Base-by-base conservation (phyloP, 2,888 invertebrate species). In the Drosophila flavopinicola region DNA sequence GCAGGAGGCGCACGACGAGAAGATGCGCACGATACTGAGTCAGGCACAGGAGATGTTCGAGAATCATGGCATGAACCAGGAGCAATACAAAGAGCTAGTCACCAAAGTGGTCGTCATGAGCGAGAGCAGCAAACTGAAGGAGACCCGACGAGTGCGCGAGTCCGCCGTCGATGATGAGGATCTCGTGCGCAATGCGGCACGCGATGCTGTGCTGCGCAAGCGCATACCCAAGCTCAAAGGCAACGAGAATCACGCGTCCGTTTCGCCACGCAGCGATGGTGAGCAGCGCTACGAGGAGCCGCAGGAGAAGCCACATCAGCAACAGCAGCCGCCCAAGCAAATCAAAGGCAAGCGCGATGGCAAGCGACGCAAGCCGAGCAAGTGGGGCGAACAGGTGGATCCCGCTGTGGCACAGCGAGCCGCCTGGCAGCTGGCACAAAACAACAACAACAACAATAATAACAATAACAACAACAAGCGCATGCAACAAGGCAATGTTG, bases 31-130 rank as follows among this genome's bases (percentile, higher is more conserved):
- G 38, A 96, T 96, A 60, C 94, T 96, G 88, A 93, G 94, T 7
- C 96, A 96, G 85, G 97, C 97, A 0, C 96, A 96, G 61, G 95
- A 95, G 78, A 94, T 95, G 78, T 93, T 95, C 64, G 94, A 94
- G 66, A 94, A 94, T 48, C 96, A 97, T 0, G 93, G 93, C 39
- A 93, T 96, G 58, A 94, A 95, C 47, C 94, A 94, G 85, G 94
- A 93, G 27, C 95, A 96, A 83, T 95, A 95, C 88, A 94, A 95
- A 75, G 94, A 94, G 7, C 91, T 96, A 13, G 94, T 96, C 89
- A 94, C 94, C 88, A 95, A 95, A 89, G 95, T 96, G 1, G 92
- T 96, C 65, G 94, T 95, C 76, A 93, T 96, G 73, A 95, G 95
- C 75, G 96, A 97, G 88, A 94, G 71, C 23, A 90, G 93, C 37